A percentile compares a stretch with the other conserved stretches of the same genome.
These are phyloP conservation scores for Epinephelus moara DNA, from an alignment of 2,113 vertebrate genomes.

Conservation along the genomic window DNA sequence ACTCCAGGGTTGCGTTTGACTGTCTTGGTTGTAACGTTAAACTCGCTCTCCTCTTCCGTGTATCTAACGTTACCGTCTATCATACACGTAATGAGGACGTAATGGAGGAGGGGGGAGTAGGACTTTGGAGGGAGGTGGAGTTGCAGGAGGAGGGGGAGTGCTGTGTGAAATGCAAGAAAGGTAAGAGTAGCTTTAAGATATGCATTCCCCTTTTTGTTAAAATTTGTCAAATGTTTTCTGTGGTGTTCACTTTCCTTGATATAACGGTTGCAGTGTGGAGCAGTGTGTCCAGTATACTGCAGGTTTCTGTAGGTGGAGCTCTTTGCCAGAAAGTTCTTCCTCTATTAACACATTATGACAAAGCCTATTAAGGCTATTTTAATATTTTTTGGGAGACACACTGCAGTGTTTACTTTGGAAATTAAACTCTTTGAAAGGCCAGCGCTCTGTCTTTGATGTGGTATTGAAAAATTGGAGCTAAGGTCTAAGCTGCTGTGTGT, in stretches of 20 bases:
- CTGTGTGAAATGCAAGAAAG: too few relatives aligned
- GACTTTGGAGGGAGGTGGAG: too few relatives aligned
- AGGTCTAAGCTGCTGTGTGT: slow-evolving; percentile 24
- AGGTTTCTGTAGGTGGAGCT: background rate
- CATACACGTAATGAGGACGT: too few relatives aligned
- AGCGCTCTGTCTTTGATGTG: slow-evolving; percentile 25
- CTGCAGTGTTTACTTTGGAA: background rate
- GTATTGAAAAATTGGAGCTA: background rate
- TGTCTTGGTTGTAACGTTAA: too few relatives aligned
- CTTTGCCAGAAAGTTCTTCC: background rate
- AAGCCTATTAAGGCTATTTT: background rate
- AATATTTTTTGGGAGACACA: background rate
- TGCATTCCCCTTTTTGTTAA: background rate
- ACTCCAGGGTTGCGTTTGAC: too few relatives aligned
- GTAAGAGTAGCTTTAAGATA: too few relatives aligned
- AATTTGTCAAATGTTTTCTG: background rate
- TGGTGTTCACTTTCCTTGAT: background rate
- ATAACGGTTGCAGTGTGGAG: background rate
- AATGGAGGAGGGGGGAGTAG: too few relatives aligned
- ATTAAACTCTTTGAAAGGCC: slow-evolving; percentile 9
- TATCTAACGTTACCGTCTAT: too few relatives aligned
- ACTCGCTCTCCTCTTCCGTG: too few relatives aligned
- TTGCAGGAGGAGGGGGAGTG: too few relatives aligned
- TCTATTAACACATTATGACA: slow-evolving; percentile 1
- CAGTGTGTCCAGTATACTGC: background rate